A percentile compares a stretch with the other conserved stretches of the same genome.
Conservation (phyloP, 2,113 vertebrate species). For the Daphoenositta chrysoptera region DNA sequence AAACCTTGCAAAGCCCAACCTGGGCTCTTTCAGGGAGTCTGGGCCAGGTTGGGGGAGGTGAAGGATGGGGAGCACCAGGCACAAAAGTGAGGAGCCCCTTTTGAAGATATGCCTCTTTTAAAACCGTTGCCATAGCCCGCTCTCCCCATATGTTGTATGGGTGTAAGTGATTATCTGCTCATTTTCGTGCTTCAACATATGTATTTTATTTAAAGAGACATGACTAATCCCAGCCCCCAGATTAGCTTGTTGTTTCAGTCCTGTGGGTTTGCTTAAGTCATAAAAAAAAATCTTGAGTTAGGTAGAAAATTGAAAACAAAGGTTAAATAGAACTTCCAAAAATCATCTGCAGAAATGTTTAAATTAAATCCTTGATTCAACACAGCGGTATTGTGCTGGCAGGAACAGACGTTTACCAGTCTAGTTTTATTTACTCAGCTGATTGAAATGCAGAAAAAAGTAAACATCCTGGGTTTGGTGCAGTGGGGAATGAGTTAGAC, state of each 20-base stretch:
- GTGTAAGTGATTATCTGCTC: constrained; percentile 50
- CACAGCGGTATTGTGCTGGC: not conserved
- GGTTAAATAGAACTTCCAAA: constrained; percentile 39
- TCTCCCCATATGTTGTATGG: constrained; percentile 48
- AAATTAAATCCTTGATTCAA: constrained; percentile 43
- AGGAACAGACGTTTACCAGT: not conserved
- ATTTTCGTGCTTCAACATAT: constrained; percentile 43
- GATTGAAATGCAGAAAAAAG: constrained; percentile 48
- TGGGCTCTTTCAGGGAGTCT: not conserved
- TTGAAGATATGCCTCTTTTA: not conserved
- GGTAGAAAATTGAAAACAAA: constrained; percentile 42
- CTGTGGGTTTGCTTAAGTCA: constrained; percentile 3
- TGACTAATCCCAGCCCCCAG: constrained; percentile 38
- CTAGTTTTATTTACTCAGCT: constrained; percentile 45
- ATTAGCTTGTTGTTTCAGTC: constrained; percentile 38
- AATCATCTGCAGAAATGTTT: constrained; percentile 25
- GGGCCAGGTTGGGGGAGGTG: not conserved
- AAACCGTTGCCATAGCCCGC: not conserved
- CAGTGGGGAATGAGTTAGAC: not conserved
- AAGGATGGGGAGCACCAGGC: not conserved
- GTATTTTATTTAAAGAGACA: constrained; percentile 50
- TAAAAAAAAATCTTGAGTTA: not conserved
- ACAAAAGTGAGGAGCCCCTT: not conserved
- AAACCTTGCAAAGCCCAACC: not conserved
- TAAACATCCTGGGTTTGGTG: constrained; percentile 33